Evolutionary conservation across 2,888 invertebrate species (phyloP).

Genomic region (Drosophila nr. perissopoda): DNA sequence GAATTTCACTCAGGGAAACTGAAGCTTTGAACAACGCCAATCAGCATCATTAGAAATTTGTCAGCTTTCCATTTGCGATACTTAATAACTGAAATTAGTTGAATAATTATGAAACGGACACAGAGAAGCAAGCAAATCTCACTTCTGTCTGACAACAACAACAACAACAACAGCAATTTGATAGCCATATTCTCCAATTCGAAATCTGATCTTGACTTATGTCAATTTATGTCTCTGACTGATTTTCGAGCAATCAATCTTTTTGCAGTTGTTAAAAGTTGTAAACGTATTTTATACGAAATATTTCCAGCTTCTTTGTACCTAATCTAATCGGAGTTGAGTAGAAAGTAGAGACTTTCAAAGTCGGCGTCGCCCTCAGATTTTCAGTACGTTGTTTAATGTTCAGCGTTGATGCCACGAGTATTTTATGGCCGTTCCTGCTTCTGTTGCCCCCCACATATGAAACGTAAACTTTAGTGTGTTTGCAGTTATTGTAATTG

Average conservation of each 20-base stretch:
- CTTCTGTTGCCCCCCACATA: conserved; percentile 25
- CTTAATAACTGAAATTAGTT: neutral
- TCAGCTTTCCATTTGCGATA: conserved; percentile 1
- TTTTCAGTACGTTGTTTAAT: neutral
- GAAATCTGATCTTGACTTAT: neutral
- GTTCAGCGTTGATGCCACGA: conserved; percentile 8
- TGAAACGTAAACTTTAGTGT: conserved; percentile 34
- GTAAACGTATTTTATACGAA: neutral
- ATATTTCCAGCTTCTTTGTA: no score
- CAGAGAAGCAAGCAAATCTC: neutral
- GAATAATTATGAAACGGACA: neutral
- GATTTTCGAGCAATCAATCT: neutral
- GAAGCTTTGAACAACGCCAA: neutral
- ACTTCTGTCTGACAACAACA: neutral
- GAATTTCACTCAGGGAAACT: neutral
- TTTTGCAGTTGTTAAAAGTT: neutral
- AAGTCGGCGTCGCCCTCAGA: neutral
- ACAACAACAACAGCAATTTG: neutral
- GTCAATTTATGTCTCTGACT: neutral
- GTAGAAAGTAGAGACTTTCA: neutral
- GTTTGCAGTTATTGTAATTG: conserved; percentile 41
- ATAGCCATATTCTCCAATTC: neutral
- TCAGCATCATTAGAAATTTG: conserved; percentile 1
- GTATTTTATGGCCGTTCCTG: conserved; percentile 23
- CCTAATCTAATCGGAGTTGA: neutral